Conservation (phyloP, 2,113 vertebrate species). For the Collichthys lucidus region DNA sequence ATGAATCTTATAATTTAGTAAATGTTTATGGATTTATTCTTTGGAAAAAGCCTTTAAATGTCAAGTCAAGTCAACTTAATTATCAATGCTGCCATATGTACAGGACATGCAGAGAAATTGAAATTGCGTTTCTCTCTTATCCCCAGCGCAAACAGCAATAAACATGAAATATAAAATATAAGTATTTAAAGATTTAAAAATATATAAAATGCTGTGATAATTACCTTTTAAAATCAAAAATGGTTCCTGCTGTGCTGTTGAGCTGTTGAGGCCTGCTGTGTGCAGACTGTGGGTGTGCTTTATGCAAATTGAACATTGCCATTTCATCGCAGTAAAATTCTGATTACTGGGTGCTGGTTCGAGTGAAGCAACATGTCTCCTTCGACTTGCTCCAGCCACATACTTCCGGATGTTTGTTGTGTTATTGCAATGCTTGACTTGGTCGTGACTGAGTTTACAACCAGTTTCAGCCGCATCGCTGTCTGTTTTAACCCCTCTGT, state of each 20-base stretch:
- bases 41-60: not conserved
- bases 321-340: not conserved
- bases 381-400: not conserved
- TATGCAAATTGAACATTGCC: not conserved
- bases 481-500: not conserved
- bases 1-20: slow-evolving; percentile 1
- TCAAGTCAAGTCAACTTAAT: no score
- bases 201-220: not conserved
- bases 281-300: not conserved
- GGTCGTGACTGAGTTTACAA: not conserved
- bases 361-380: not conserved
- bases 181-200: no score
- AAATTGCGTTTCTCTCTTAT: no score
- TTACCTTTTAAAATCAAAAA: not conserved
- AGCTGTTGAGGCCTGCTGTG: not conserved
- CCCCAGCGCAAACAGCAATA: no score
- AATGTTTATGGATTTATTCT: not conserved
- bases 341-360: not conserved
- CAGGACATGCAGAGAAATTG: no score
- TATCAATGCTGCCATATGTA: no score
- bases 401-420: slow-evolving; percentile 29
- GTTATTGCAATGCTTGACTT: not conserved
- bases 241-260: slow-evolving; percentile 6
- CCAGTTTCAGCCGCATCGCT: not conserved
- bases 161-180: no score